Percentiles rank a stretch among this genome's conserved stretches.
phyloP scores from a whole-genome alignment of 2,797 vertebrate genomes.

The Potorous gilbertii region DNA sequence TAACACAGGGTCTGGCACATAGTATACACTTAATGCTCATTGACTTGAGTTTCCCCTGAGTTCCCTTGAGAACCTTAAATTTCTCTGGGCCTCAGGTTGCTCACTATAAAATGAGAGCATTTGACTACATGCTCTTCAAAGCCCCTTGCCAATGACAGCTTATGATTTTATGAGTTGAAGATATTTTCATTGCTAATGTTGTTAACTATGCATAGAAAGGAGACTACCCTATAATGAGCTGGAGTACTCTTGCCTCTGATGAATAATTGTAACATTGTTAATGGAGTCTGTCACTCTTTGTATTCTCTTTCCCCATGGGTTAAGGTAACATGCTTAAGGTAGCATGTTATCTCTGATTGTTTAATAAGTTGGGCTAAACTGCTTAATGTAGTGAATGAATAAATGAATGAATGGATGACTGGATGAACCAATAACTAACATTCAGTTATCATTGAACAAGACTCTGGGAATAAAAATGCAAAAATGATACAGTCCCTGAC shows the following conservation, averaged over 20 bases:
- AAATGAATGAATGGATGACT: not conserved
- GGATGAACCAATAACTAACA: not conserved
- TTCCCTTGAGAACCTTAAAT: not conserved
- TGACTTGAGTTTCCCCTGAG: not conserved
- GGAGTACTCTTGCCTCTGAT: not conserved
- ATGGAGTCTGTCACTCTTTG: not conserved
- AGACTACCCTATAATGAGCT: not conserved
- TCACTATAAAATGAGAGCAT: not conserved
- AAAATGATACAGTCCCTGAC: not conserved
- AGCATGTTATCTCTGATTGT: not conserved
- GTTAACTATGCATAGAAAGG: not conserved
- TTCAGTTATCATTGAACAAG: not conserved
- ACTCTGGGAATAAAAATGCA: not conserved
- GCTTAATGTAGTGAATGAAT: not conserved
- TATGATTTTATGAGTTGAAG: constrained; percentile 66
- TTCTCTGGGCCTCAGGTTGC: not conserved
- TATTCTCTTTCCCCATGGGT: not conserved
- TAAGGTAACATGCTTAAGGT: not conserved
- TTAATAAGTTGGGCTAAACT: not conserved
- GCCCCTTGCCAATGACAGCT: constrained; percentile 55
- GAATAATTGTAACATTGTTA: not conserved
- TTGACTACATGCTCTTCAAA: not conserved
- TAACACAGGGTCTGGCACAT: not conserved
- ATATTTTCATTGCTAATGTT: constrained; percentile 46
- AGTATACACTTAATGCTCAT: not conserved